Base-by-base conservation (phyloP, 2,113 vertebrate genomes). In the Apeltes quadracus region DNA sequence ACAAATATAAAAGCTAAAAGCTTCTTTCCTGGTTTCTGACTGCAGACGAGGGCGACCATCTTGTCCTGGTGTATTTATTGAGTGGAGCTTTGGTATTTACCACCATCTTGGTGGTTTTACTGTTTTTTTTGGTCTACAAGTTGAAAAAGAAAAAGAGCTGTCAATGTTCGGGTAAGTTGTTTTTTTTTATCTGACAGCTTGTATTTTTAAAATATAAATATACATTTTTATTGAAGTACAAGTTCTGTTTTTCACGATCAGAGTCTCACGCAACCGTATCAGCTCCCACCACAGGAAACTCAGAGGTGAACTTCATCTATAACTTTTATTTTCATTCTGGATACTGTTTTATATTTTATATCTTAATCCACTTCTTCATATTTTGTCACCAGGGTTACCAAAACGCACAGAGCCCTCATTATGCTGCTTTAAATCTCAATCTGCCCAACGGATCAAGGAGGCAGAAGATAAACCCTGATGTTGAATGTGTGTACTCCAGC, bases 401-500 rank as follows among this genome's bases (percentile, higher is more conserved):
- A 38, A 1, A 18, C 1, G 14, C 4, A 18, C 46, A 51, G 8
- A 51, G 9, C 29, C n/a, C 50, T 8, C 15, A 38, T 16, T 65
- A 51, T 23, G 29, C 62, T 51, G 62, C 62, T 36, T 11, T 65
- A 10, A 38, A 32, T 51, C 20, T 25, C n/a, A 38, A 65, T 14
- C 29, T 50, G 46, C 13, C n/a, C 9, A 65, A 38, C n/a, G 50
- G n/a, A 67, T 13, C 50, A 54, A 27, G 63, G 16, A 51, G 34
- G 54, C 50, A 54, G 11, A 67, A 50, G 27, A 12, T 53, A 36
- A 22, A 18, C 4, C 5, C 9, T 32, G 3, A 15, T 2, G 6
- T 0, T 48, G 51, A 62, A 29, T 77, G 66, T 32, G 66, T 77
- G 50, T 69, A 77, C 66, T 27, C 29, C 6, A 18, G 69, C 38